Evolutionary conservation across 2,113 vertebrate genomes (phyloP), one percentile per base, ranked within the genome.

Genomic region (Misgurnus anguillicaudatus): DNA sequence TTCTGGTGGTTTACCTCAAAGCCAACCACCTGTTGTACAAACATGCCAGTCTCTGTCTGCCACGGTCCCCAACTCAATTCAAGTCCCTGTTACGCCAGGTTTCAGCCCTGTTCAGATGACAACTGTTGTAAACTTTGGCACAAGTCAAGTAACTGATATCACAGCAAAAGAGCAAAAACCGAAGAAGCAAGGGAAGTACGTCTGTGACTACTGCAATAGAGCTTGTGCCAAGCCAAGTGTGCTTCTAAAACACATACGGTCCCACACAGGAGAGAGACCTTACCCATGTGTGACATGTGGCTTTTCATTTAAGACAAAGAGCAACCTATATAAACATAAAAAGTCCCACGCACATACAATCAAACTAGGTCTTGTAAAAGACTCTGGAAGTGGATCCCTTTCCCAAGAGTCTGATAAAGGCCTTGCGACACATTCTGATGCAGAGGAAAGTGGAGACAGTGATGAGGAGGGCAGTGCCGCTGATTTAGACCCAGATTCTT

Each of bases 281-380:
- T 99, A 99, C 83, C 98, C 97, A 31, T 99, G 98, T 83, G 93
- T 98, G 67, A 98, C 98, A 0, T 99, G 98, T 84, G 97, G 96
- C n/a, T 99, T 99, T 90, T 99, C 98, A 0, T 99, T 99, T 89
- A 99, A 99, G 90, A 99, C 98, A 80, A 99, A 99, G 92, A 99
- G 97, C 87, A 99, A 99, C 87, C 88, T 99, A 57, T 99, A 99
- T 87, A 99, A 99, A 94, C 98, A 99, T 94, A 99, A 98, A 89
- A 99, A 99, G 41, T 99, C 98, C 24, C 97, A 99, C n/a, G 97
- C 98, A 0, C 98, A 99, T 4, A 95, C 96, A 11, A 96, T 98
- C 85, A 99, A 99, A 88, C 93, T 99, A 77, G 97, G 96, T 11
- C 94, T 98, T 16, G 94, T 96, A 5, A 94, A 96, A 0, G 98